These are phyloP conservation scores for Erpetoichthys calabaricus DNA, from an alignment of 2,797 vertebrate species.

Conservation along the genomic window DNA sequence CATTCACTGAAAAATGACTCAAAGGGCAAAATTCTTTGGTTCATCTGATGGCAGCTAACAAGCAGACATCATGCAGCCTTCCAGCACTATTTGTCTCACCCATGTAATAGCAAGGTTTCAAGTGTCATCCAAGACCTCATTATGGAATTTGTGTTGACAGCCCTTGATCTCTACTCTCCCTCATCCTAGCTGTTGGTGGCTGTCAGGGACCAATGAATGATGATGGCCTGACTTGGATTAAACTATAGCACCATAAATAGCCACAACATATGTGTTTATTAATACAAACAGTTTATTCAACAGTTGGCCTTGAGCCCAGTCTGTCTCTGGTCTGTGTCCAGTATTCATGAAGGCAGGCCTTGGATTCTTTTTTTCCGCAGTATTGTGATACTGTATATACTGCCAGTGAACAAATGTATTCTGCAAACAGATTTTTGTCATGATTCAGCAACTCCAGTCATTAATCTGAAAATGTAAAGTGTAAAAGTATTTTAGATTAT, in stretches of 20 bases:
- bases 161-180: conserved; percentile 25
- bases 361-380: no score
- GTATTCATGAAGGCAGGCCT: no score
- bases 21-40: no score
- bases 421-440: no score
- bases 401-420: no score
- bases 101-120: neutral
- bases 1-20: no score
- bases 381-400: no score
- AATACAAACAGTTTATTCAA: conserved; percentile 46
- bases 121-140: conserved; percentile 3
- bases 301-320: conserved; percentile 12
- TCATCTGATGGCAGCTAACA: no score
- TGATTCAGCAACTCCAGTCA: no score
- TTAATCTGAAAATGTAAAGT: no score
- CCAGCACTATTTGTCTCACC: conserved; percentile 1
- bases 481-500: no score
- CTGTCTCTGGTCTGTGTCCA: conserved; percentile 2
- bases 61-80: no score
- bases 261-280: conserved; percentile 44
- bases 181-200: conserved; percentile 33
- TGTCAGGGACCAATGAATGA: conserved; percentile 34
- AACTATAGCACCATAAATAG: conserved; percentile 47
- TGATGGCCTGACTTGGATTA: conserved; percentile 29
- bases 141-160: conserved; percentile 40